phyloP scores from a whole-genome alignment of 2,797 vertebrate species.

The Acomys russatus region DNA sequence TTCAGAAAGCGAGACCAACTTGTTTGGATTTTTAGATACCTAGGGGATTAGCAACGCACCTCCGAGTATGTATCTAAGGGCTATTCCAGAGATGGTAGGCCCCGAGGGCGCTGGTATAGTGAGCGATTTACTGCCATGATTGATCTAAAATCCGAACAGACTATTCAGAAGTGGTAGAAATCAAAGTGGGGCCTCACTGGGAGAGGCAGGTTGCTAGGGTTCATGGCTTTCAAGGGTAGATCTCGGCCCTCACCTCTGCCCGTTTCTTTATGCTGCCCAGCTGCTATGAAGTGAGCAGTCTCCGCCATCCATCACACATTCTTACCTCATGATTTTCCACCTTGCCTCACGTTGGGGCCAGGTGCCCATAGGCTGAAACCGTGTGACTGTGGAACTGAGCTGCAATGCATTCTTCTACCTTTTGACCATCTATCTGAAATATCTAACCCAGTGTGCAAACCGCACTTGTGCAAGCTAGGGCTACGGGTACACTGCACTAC shows the following conservation, averaged over 20 bases:
- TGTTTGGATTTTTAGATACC: neutral
- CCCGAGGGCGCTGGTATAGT: neutral
- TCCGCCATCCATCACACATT: neutral
- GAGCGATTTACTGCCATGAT: neutral
- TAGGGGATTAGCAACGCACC: neutral
- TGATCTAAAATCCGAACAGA: neutral
- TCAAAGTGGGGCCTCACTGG: neutral
- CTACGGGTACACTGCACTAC: fast-evolving
- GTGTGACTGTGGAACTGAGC: neutral
- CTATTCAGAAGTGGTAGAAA: neutral
- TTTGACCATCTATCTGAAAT: neutral
- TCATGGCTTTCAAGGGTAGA: neutral
- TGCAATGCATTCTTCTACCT: neutral
- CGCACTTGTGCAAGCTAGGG: neutral
- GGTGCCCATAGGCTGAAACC: neutral
- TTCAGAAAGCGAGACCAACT: neutral
- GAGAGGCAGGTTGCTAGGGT: neutral
- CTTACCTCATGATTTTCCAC: no score
- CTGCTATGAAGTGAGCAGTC: neutral
- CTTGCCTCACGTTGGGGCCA: neutral
- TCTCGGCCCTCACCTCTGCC: neutral
- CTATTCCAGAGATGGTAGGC: neutral
- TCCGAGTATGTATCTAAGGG: neutral
- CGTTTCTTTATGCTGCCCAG: neutral
- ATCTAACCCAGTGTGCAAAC: fast-evolving